Conservation (phyloP, 2,797 vertebrate genomes). For the Cebuella pygmaea region DNA sequence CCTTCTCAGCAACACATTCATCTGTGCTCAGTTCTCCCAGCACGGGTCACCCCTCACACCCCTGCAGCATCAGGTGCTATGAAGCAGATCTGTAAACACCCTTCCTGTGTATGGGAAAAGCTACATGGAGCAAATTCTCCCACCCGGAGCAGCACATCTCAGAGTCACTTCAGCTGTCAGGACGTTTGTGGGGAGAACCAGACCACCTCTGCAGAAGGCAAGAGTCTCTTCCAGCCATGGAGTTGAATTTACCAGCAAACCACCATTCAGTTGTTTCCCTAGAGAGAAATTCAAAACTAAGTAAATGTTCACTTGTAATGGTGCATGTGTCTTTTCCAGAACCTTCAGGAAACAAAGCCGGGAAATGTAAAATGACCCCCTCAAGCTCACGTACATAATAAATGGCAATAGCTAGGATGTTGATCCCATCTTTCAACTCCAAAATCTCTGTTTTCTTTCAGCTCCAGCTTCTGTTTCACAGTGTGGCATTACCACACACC, state of each 20-base stretch:
- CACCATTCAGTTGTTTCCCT: background rate
- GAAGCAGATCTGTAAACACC: too few species aligned
- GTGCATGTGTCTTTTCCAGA: background rate
- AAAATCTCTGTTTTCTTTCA: background rate
- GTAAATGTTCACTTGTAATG: background rate
- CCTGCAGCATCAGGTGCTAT: accelerated
- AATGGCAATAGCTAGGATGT: background rate
- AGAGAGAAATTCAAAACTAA: background rate
- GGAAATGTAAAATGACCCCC: background rate
- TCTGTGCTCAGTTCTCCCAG: background rate
- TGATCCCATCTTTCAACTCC: background rate
- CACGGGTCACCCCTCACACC: background rate
- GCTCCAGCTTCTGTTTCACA: background rate
- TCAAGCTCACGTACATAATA: background rate
- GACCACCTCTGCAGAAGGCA: background rate
- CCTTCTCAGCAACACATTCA: background rate
- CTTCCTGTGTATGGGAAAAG: background rate
- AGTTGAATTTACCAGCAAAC: background rate
- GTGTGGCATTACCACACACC: background rate
- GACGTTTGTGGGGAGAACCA: background rate
- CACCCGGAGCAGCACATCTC: background rate
- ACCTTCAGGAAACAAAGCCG: background rate
- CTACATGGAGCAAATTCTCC: background rate
- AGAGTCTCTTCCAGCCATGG: background rate
- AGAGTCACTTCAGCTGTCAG: accelerated